Evolutionary conservation across 53 echinoderm and acorn worm species (phyloP).

Genomic region (Echinometra lucunter): DNA sequence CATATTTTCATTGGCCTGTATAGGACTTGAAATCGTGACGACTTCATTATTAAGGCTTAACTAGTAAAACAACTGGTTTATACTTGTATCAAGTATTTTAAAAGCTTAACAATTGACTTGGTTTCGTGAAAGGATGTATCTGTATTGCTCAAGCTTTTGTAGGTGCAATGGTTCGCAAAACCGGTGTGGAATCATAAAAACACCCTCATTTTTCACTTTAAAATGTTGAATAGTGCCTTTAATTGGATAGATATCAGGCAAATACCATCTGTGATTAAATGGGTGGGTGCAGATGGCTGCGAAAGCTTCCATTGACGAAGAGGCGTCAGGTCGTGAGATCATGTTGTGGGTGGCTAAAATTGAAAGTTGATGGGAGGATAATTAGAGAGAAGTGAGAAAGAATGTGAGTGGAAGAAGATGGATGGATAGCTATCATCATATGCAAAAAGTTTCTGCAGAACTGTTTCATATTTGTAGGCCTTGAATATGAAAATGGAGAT

Average conservation of each 20-base stretch:
- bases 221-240: background rate
- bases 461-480: background rate
- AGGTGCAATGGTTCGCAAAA: too few species aligned
- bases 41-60: too few species aligned
- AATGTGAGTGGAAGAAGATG: background rate
- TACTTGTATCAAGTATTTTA: too few species aligned
- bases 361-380: slow-evolving; percentile 56
- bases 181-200: too few species aligned
- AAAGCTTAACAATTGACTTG: too few species aligned
- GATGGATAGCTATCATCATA: background rate
- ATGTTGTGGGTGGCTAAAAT: slow-evolving; percentile 45
- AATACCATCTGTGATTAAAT: slow-evolving; percentile 22
- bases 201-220: background rate
- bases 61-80: too few species aligned
- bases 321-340: slow-evolving; percentile 56
- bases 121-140: too few species aligned
- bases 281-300: slow-evolving; percentile 38
- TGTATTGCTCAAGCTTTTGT: too few species aligned
- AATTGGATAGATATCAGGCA: background rate
- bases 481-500: too few species aligned
- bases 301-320: background rate
- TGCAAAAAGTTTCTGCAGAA: background rate
- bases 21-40: too few species aligned
- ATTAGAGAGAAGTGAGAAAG: slow-evolving; percentile 55
- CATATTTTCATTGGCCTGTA: too few species aligned